Evolutionary conservation across 2,888 invertebrate genomes (phyloP).

Genomic region (Apamea epomidion): DNA sequence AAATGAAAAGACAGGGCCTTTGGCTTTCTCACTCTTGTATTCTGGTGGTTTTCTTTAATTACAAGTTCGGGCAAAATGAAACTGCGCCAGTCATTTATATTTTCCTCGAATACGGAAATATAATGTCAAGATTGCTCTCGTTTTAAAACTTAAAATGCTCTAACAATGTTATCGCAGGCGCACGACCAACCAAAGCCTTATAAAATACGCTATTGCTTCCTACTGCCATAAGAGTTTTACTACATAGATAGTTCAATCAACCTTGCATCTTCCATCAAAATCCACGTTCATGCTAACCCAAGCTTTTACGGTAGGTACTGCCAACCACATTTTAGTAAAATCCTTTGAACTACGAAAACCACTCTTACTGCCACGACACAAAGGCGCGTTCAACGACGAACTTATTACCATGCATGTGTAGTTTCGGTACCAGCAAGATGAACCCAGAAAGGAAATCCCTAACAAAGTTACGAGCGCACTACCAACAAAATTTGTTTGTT

Average conservation of each 20-base stretch:
- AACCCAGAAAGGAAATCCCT: conserved; percentile 36
- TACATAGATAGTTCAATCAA: not conserved
- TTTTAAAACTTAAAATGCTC: conserved; percentile 6
- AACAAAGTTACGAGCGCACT: conserved; percentile 53
- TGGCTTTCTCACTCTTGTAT: not conserved
- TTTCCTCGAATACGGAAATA: not conserved
- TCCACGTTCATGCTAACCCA: not conserved
- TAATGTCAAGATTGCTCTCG: too few species aligned
- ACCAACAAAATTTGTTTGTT: conserved; percentile 73
- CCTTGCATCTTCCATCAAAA: not conserved
- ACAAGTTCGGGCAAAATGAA: not conserved
- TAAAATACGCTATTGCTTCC: not conserved
- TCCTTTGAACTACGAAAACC: not conserved
- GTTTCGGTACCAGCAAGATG: not conserved
- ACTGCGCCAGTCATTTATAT: not conserved
- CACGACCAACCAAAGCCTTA: conserved; percentile 52
- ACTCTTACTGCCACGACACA: not conserved
- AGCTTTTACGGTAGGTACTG: not conserved
- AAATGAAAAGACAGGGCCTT: not conserved
- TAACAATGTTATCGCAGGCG: conserved; percentile 40
- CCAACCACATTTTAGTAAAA: not conserved
- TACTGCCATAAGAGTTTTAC: not conserved
- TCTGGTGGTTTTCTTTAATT: not conserved
- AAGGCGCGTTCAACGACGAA: not conserved
- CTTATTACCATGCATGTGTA: not conserved